Evolutionary conservation across 2,888 invertebrate species (phyloP), one percentile per base, ranked within the genome.

Genomic region (Hemaris fuciformis): DNA sequence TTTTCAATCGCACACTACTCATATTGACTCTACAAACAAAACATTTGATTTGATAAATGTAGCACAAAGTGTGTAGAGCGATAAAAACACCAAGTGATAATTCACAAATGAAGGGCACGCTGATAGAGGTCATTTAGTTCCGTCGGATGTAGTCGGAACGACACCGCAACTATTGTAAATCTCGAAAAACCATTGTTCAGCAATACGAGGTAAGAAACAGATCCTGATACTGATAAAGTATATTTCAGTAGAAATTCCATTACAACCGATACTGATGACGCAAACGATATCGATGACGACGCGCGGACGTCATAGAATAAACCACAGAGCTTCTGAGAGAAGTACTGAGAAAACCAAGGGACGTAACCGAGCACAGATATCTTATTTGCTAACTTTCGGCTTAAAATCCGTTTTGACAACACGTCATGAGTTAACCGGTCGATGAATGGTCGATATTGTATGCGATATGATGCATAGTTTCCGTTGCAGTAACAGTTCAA

Each of bases 211-310:
- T 31, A 31, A 45, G 22, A 45, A 45, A 18, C 46, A 31, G 20
- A 22, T 59, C 45, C 45, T 59, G 45, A 57, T 41, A 41, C 13
- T 41, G 25, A 59, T 59, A n/a, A 38, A 23, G 3, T n/a, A 38
- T 10, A 23, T 15, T 59, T 38, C 45, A 34, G 23, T 59, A 34
- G 27, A 53, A 53, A 31, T 31, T 31, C 31, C 31, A 18, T 53
- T 48, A 27, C 48, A 25, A 48, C 27, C 48, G 48, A 48, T n/a
- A 23, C 46, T 46, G 13, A 46, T 53, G 53, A 53, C 53, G 53
- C 53, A 31, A n/a, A 53, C n/a, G n/a, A 15, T n/a, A 60, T 8
- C 42, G n/a, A 57, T 61, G 61, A 57, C 61, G 57, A 45, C 22
- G 13, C 22, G 20, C 10, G 13, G 27, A 57, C 61, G 61, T 61